phyloP scores from a whole-genome alignment of 2,113 vertebrate species.

The Emydocephalus ijimae region DNA sequence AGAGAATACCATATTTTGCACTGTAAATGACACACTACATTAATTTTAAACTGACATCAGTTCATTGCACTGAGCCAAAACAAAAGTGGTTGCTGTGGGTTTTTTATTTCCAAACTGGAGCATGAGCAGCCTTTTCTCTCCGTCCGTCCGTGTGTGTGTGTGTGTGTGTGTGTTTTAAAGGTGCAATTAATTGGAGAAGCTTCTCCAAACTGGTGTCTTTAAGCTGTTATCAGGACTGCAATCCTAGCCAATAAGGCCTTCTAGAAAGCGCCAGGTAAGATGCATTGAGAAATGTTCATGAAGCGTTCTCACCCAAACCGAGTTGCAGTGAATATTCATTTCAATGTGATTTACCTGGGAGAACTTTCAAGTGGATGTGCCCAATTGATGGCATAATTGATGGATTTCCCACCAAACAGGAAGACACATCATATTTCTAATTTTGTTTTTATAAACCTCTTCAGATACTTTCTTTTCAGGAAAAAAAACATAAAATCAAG shows the following conservation, averaged over 20 bases:
- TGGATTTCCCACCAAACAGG: constrained; percentile 30
- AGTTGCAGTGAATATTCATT: background rate
- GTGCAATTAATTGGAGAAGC: background rate
- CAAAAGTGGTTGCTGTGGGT: constrained; percentile 63
- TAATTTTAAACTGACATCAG: constrained; percentile 60
- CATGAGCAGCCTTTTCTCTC: constrained; percentile 83
- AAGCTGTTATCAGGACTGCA: background rate
- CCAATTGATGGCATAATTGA: background rate
- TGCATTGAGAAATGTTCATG: background rate
- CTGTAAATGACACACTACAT: constrained; percentile 76
- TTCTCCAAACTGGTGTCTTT: background rate
- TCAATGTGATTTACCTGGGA: background rate
- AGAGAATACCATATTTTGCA: constrained; percentile 75
- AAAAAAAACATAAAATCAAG: constrained; percentile 10
- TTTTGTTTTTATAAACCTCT: constrained; percentile 40
- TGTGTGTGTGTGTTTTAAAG: background rate
- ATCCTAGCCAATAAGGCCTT: background rate
- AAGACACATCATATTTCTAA: constrained; percentile 33
- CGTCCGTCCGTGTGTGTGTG: too few species aligned
- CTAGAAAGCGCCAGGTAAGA: background rate
- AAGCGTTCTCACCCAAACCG: background rate
- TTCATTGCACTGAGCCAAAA: constrained; percentile 74
- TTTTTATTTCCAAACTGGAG: constrained; percentile 61
- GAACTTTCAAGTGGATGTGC: background rate
- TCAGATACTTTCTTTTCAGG: constrained; percentile 47